Evolutionary conservation across 2,113 vertebrate species (phyloP), one percentile per base, ranked within the genome.

Genomic region (Peucedramus taeniatus): DNA sequence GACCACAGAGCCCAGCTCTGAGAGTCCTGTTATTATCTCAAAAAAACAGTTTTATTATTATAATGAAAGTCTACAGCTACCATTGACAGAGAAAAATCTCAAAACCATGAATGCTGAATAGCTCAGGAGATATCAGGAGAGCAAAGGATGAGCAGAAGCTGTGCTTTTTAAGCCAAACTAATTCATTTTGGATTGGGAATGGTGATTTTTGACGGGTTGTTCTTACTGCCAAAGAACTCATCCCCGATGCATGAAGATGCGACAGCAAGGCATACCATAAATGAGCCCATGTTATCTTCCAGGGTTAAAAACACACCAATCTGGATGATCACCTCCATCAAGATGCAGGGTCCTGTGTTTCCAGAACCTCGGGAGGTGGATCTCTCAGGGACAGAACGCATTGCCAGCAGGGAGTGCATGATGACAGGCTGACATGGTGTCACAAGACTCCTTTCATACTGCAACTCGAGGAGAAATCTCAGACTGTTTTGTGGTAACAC

Each of bases 261-360:
- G 33, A 60, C 0, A 1, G 9, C 61, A 61, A 71, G 61, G n/a
- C 0, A 0, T 37, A 26, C 28, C 50, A 20, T 35, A 72, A 89
- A 83, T 2, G 15, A 96, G 35, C 21, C 33, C 1, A 0, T 28
- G 39, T 64, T 68, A 86, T 11, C 44, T 57, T 18, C 44, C 66
- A 77, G 28, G 22, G 44, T 31, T 76, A 83, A 74, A 96, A 95
- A 20, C 70, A 87, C 37, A 71, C 27, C 89, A 70, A 6, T 39
- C 54, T 77, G 70, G 82, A 70, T 33, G 50, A 76, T 69, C 45
- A 61, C 31, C 50, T 60, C 61, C 5, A 83, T 30, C 74, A 87
- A 91, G 61, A 49, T 87, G 37, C 59, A 83, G 42, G 24, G 37
- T 77, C 61, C 63, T 88, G 75, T 63, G 64, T 69, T 93, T 88